phyloP scores from a whole-genome alignment of 2,888 invertebrate species.

The Copidosoma aretas region DNA sequence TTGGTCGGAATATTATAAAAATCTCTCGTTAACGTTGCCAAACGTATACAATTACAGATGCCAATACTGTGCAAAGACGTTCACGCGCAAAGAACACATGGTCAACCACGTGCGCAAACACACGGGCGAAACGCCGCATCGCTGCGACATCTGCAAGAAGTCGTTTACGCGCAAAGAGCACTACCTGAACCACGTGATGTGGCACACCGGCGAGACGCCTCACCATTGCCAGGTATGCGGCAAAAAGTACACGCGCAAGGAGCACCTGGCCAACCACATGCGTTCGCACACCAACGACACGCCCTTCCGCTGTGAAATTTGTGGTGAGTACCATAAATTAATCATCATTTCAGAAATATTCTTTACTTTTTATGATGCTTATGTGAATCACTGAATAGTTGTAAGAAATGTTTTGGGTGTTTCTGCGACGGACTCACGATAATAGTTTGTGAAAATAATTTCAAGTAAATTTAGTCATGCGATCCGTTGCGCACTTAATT shows the following conservation, averaged over 20 bases:
- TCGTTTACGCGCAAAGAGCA: conserved; percentile 80
- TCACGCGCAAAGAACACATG: conserved; percentile 80
- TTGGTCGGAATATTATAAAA: conserved; percentile 8
- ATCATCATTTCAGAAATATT: too few relatives aligned
- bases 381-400: too few relatives aligned
- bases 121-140: conserved; percentile 76
- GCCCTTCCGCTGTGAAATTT: conserved; percentile 85
- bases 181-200: conserved; percentile 82
- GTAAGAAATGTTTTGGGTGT: too few relatives aligned
- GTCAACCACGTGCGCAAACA: conserved; percentile 79
- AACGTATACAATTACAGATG: conserved; percentile 62
- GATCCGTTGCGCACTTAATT: too few relatives aligned
- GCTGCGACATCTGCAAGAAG: conserved; percentile 80
- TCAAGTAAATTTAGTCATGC: too few relatives aligned
- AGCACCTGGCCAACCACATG: conserved; percentile 88
- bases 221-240: conserved; percentile 88
- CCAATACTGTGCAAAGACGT: conserved; percentile 78
- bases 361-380: too few relatives aligned
- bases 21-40: neutral
- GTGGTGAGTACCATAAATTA: conserved; percentile 68
- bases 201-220: conserved; percentile 85
- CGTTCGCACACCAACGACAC: conserved; percentile 88
- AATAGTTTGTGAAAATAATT: too few relatives aligned
- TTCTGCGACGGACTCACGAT: too few relatives aligned
- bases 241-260: conserved; percentile 88